Evolutionary conservation across 2,797 vertebrate genomes (phyloP), one percentile per base, ranked within the genome.

Genomic region (Phylloscopus collybita): DNA sequence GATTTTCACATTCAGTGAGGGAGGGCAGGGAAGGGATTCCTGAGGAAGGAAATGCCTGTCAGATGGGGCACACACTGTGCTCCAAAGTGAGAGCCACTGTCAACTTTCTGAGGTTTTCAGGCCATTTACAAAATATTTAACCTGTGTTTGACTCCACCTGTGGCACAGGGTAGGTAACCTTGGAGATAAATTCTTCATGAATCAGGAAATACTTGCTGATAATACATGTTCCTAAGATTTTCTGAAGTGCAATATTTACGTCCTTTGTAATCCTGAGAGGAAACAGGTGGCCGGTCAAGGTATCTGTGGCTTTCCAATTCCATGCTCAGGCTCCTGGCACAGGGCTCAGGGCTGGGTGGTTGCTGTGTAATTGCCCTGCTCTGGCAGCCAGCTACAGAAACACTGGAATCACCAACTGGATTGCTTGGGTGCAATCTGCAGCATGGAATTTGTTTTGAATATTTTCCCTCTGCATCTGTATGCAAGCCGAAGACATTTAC

Each of bases 181-280:
- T 84, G 56, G 82, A 86, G 70, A 94, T 72, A 85, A 94, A 92
- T 75, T 83, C 59, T 38, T 95, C 66, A 25, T 57, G 80, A 96
- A 91, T 96, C 87, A 89, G 92, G 78, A 97, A 94, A 96, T 7
- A 49, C 40, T 69, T 88, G 36, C 6, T n/a, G n/a, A n/a, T n/a
- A n/a, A n/a, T n/a, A 36, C 17, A 8, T 49, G 78, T 75, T 93
- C 86, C 90, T 59, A 90, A 88, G 81, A 66, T 54, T 72, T 83
- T 87, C 91, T 56, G 20, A 53, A 78, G 80, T 60, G 72, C 59
- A 44, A 59, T 61, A 87, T 86, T 45, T 32, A 84, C 81, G 80
- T 92, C 83, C 51, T 87, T 73, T 49, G 13, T 44, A 92, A 95
- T 83, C 47, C 60, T 61, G 59, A 94, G 92, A 92, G 85, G 91